These are phyloP conservation scores for Gyrodactylus salaris DNA, from an alignment of 1,140 invertebrate genomes.

Conservation along the genomic window DNA sequence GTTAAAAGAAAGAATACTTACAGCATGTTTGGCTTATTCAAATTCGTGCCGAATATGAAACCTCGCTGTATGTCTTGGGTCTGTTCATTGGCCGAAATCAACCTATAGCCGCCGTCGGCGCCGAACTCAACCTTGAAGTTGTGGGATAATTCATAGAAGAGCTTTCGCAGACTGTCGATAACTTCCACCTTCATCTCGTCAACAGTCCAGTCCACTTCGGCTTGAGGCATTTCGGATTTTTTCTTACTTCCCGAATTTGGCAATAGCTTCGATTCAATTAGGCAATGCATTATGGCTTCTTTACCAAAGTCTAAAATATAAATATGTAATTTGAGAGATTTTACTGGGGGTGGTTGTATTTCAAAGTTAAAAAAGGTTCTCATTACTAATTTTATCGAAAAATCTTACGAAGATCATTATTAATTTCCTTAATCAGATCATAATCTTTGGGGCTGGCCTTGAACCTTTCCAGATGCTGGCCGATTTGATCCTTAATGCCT, in stretches of 20 bases:
- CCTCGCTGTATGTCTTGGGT: background rate
- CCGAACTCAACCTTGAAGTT: background rate
- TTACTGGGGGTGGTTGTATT: too few relatives aligned
- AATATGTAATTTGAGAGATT: too few relatives aligned
- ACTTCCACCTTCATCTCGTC: background rate
- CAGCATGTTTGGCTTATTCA: too few relatives aligned
- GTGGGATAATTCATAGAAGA: background rate
- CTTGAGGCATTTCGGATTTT: background rate
- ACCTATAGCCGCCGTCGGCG: background rate
- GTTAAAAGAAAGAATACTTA: too few relatives aligned
- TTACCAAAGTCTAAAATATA: background rate
- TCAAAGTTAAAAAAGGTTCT: background rate
- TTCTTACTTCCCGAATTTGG: background rate
- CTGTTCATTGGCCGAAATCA: background rate
- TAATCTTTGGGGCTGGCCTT: background rate
- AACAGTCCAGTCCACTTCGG: background rate
- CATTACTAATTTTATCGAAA: background rate
- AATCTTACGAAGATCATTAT: background rate
- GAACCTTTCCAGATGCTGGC: background rate
- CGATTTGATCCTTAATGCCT: background rate
- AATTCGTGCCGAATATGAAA: background rate
- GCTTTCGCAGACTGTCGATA: background rate
- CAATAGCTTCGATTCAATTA: too few relatives aligned
- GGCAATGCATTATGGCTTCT: background rate
- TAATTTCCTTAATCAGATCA: background rate